Base-by-base conservation (phyloP, 2,797 vertebrate genomes). In the Vespertilio murinus region DNA sequence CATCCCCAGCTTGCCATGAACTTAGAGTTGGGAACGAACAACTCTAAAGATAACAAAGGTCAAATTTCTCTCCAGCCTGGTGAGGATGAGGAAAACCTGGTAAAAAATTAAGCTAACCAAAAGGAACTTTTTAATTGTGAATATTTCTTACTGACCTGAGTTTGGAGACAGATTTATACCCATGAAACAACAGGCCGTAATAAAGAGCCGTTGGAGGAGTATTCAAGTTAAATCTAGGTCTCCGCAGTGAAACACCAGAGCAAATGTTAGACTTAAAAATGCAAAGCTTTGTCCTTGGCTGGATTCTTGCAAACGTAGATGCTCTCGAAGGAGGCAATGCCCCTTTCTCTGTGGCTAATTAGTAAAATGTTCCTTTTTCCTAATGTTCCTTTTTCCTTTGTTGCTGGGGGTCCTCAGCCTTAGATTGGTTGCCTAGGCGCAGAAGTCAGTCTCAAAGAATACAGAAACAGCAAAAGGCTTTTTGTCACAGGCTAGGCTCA, bases 361-460 rank as follows among this genome's bases (percentile, higher is more conserved):
- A 90, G 73, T 49, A 88, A 88, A 85, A 90, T 67, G 45, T 67
- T 61, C 22, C 28, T 45, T 70, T 80, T 94, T 87, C 22, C 52
- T 54, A 85, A 90, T 65, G 45, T 61, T 61, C 18, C 28, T 45
- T 70, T 80, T 94, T 87, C 54, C 79, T 94, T 49, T 86, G 6
- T 64, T 28, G 75, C 87, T 78, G 6, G 28, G 17, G 17, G 12
- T 74, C 52, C 56, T 90, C 45, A 80, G 49, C 2, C 49, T 64
- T 18, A 69, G 64, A 93, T 4, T 94, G 33, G 69, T 90, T 92
- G 74, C 65, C 90, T 67, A 67, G 47, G 84, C 91, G 7, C 69
- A 94, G 52, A 93, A 92, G 52, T 92, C 64, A 79, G 85, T 93
- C 90, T 87, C 47, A 91, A 85, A 91, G 38, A 35, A 73, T 20